Percentiles rank a stretch among this genome's conserved stretches.
These are phyloP conservation scores for Bungarus multicinctus DNA, from an alignment of 2,113 vertebrate species.

Conservation along the genomic window DNA sequence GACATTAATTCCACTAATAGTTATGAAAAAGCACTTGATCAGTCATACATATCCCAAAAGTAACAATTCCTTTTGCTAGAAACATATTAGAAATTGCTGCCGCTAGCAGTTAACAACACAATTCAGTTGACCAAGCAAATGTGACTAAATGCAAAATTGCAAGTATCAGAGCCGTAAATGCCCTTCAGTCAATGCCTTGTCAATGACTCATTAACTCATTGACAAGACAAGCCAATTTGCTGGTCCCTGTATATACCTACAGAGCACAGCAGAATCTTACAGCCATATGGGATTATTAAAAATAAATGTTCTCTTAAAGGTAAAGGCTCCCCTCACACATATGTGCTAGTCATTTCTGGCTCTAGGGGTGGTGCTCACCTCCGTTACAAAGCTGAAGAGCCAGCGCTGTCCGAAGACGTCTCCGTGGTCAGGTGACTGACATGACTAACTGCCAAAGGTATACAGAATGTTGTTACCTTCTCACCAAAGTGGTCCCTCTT, in stretches of 20 bases:
- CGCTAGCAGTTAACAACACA: constrained; percentile 12
- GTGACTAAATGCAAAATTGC: constrained; percentile 27
- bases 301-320: not conserved
- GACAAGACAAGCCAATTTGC: not conserved
- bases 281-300: not conserved
- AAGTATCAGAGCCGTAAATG: not conserved
- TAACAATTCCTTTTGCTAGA: not conserved
- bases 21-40: constrained; percentile 10
- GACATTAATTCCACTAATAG: constrained; percentile 29
- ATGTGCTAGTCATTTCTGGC: too few relatives aligned
- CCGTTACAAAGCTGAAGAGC: too few relatives aligned
- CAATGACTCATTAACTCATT: rapidly evolving
- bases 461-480: too few relatives aligned
- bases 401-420: too few relatives aligned
- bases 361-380: too few relatives aligned
- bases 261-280: not conserved
- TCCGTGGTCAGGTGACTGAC: too few relatives aligned
- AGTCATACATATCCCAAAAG: constrained; percentile 12
- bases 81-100: constrained; percentile 33
- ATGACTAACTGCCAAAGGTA: too few relatives aligned
- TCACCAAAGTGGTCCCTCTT: too few relatives aligned
- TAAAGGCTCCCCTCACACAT: too few relatives aligned
- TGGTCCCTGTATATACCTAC: not conserved
- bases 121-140: constrained; percentile 16
- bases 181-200: constrained; percentile 21